Evolutionary conservation across 2,113 vertebrate genomes (phyloP), one percentile per base, ranked within the genome.

Genomic region (Rhegmatorhina hoffmannsi): DNA sequence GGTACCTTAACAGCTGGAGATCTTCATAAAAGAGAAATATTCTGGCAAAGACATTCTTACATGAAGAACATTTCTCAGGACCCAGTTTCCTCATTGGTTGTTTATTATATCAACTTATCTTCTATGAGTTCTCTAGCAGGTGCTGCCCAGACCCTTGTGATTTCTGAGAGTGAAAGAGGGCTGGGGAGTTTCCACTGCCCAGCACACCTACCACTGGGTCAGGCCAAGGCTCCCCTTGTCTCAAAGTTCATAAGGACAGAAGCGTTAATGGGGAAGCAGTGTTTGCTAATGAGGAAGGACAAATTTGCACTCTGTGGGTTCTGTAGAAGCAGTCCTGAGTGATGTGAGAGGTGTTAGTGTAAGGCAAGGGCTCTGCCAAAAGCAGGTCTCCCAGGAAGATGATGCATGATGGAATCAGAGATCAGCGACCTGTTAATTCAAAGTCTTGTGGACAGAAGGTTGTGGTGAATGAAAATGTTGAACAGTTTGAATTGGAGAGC

Each of bases 381-480:
- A 83, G 29, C 14, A 76, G 23, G 4, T 83, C 17, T 79, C 59
- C 53, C 6, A 4, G 33, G 17, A 38, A 59, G 21, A 3, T 59
- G 16, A 33, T 0, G 4, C 11, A 19, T 7, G 1, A 0, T 36
- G 2, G 14, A 76, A 49, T 16, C 0, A 0, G 13, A 46, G 29
- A 24, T 43, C 1, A 2, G 5, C 18, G 11, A 28, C 18, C 29
- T 33, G 11, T 56, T 63, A 76, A 58, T 46, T 85, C 23, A 36
- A 50, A 72, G 25, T 72, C 25, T 74, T 0, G 0, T 7, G 7
- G 5, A 25, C 23, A 49, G 29, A 77, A 86, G 3, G 2, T 17
- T 75, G 11, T 40, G 25, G 26, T 64, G 36, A 63, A 67, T 11
- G 24, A 67, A 70, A 66, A 74, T 25, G 13, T 11, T 55, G 20